Conservation (phyloP, 2,888 invertebrate genomes). For the Catocala nupta region DNA sequence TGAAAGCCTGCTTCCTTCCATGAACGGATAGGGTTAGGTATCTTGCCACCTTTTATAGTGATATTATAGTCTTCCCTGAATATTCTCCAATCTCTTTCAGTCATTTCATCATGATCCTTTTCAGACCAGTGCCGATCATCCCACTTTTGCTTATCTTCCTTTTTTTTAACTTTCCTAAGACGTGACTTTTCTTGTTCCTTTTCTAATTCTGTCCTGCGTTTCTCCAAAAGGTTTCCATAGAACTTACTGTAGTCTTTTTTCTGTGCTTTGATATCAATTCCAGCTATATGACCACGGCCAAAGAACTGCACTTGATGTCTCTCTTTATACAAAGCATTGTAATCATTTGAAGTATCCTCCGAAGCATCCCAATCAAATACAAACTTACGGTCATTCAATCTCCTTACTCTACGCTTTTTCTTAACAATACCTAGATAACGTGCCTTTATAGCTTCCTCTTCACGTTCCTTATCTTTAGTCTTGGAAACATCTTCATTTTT, state of each 20-base stretch:
- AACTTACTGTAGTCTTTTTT: slow-evolving; percentile 98
- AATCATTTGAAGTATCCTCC: slow-evolving; percentile 99
- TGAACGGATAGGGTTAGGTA: slow-evolving; percentile 97
- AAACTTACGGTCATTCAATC: slow-evolving; percentile 99
- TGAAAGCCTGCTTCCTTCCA: slow-evolving; percentile 98
- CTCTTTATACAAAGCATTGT: slow-evolving; percentile 98
- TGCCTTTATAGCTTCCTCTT: slow-evolving; percentile 98
- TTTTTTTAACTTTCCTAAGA: slow-evolving; percentile 96
- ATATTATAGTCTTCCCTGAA: slow-evolving; percentile 99
- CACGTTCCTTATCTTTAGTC: slow-evolving; percentile 95
- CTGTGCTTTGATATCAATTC: slow-evolving; percentile 98
- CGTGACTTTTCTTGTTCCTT: slow-evolving; percentile 98
- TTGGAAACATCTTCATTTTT: slow-evolving; percentile 84
- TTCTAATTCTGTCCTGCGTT: slow-evolving; percentile 97
- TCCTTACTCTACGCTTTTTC: slow-evolving; percentile 96
- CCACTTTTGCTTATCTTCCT: slow-evolving; percentile 99
- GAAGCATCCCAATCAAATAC: slow-evolving; percentile 99
- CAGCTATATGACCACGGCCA: slow-evolving; percentile 98
- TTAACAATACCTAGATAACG: slow-evolving; percentile 97
- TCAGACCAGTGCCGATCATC: slow-evolving; percentile 99
- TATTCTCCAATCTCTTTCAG: slow-evolving; percentile 99
- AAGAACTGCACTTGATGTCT: slow-evolving; percentile 99
- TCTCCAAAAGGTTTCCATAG: slow-evolving; percentile 98
- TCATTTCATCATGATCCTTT: slow-evolving; percentile 97
- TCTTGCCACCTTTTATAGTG: slow-evolving; percentile 98